phyloP scores from a whole-genome alignment of 2,888 invertebrate genomes.

The Drosophila rellima region DNA sequence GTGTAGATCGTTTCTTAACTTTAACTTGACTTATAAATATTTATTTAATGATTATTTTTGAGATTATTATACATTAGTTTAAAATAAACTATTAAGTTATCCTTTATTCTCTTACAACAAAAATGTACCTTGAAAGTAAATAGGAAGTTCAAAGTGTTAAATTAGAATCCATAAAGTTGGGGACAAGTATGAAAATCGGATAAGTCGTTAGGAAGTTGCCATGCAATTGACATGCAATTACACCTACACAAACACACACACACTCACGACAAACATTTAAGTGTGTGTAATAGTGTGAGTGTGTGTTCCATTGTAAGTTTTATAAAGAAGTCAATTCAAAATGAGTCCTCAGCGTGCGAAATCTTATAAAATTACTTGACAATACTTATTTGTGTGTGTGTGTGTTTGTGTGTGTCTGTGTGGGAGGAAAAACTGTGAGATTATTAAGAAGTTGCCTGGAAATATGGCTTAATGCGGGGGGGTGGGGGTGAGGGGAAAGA shows the following conservation, averaged over 20 bases:
- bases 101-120: neutral
- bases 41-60: too few relatives aligned
- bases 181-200: slow-evolving; percentile 1
- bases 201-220: slow-evolving; percentile 51
- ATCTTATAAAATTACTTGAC: slow-evolving; percentile 76
- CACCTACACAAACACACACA: slow-evolving; percentile 17
- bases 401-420: neutral
- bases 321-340: slow-evolving; percentile 40
- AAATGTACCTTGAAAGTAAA: neutral
- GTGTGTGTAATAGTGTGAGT: slow-evolving; percentile 8
- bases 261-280: neutral
- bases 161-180: slow-evolving; percentile 7
- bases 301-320: slow-evolving; percentile 42
- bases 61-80: too few relatives aligned
- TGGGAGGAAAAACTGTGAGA: slow-evolving; percentile 15
- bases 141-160: slow-evolving; percentile 14
- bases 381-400: slow-evolving; percentile 21
- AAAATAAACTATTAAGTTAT: neutral
- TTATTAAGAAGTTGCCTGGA: slow-evolving; percentile 55
- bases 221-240: slow-evolving; percentile 81
- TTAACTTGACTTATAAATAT: neutral
- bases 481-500: slow-evolving; percentile 9
- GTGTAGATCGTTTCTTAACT: neutral
- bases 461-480: neutral
- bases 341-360: slow-evolving; percentile 56